Evolutionary conservation across 2,888 invertebrate genomes (phyloP).

Genomic region (Leistus spinibarbis): DNA sequence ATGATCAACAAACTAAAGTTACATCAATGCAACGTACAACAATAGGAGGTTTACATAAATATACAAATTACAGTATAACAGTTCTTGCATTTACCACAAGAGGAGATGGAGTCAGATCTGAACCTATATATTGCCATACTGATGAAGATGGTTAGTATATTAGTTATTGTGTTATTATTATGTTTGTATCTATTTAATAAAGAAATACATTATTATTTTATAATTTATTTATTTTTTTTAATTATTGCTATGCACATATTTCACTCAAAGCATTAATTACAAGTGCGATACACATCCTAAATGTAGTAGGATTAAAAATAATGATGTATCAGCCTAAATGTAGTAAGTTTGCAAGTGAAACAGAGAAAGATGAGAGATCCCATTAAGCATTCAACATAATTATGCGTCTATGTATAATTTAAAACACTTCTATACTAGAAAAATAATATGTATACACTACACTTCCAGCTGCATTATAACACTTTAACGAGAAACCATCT

Average conservation of each 20-base stretch:
- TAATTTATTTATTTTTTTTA: background rate
- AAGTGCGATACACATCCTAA: no score
- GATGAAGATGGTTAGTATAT: conserved; percentile 79
- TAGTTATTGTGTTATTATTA: no score
- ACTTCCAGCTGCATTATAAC: conserved; percentile 4
- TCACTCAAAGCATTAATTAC: no score
- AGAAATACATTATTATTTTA: background rate
- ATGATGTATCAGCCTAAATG: no score
- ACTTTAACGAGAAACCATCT: conserved; percentile 16
- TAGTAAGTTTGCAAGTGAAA: no score
- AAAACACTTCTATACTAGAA: background rate
- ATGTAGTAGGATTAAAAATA: no score
- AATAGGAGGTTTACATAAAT: conserved; percentile 78
- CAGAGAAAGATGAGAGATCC: no score
- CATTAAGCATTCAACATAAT: no score
- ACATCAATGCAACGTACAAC: conserved; percentile 72
- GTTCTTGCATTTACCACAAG: conserved; percentile 87
- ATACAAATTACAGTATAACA: conserved; percentile 91
- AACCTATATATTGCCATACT: conserved; percentile 84
- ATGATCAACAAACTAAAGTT: conserved; percentile 78
- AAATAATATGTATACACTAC: conserved; percentile 16
- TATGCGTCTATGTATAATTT: no score
- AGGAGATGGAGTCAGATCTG: conserved; percentile 87
- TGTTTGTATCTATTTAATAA: no score
- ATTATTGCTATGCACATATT: no score